Evolutionary conservation across 2,797 vertebrate species (phyloP), one percentile per base, ranked within the genome.

Genomic region (Eulemur albifrons): DNA sequence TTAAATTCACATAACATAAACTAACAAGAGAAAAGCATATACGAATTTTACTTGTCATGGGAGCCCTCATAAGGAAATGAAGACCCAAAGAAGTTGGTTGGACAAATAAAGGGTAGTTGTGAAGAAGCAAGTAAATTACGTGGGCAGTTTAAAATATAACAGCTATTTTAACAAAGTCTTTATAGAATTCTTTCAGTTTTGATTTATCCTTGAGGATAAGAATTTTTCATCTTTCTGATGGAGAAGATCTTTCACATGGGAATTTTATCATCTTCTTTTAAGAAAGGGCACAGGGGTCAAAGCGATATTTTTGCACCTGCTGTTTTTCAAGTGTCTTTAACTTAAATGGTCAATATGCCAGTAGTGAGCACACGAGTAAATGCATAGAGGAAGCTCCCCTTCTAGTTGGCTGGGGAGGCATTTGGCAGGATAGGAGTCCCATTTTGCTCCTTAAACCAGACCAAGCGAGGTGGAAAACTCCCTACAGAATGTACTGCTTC

Each of bases 321-420:
- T 57, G n/a, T 27, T 79, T 35, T 38, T 38, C 25, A 57, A 38
- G 14, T 25, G 23, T 25, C 48, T 79, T 57, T 38, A 27, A 57
- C 23, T 76, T 57, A 35, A 54, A 77, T 25, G 38, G 52, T 25
- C 14, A 27, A 38, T 57, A 57, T 38, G n/a, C 35, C 21, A 57
- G 1, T 5, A 20, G 27, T 35, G 15, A 7, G 3, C 20, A 50
- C 14, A 12, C 2, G 15, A 0, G 2, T 12, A 2, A 7, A 57
- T 14, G 32, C 14, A 79, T 7, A 32, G 32, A 11, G n/a, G 23
- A 40, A 3, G 5, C 4, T 57, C 43, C 11, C 35, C 12, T 25
- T 1, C 0, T 7, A 35, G 38, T 27, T 32, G 38, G 57, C 23
- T 61, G n/a, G 2, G 32, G 3, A 80, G 25, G 61, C 3, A 43